These are phyloP conservation scores for Heterotis niloticus DNA, from an alignment of 2,113 vertebrate species.

Conservation along the genomic window DNA sequence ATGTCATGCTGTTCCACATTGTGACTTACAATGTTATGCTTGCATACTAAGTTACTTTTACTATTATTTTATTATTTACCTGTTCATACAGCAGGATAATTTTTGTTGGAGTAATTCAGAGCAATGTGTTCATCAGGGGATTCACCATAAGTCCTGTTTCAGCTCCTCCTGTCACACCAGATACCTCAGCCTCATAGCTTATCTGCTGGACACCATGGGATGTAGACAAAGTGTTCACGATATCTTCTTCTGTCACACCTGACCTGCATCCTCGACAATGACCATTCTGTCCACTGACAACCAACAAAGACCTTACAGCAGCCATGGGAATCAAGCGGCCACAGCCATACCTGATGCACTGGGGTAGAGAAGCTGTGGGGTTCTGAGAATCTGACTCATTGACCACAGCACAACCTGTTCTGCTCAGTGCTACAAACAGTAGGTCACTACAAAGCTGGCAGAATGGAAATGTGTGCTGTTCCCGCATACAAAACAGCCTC, in stretches of 20 bases:
- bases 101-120: too few species aligned
- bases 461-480: background rate
- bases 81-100: too few species aligned
- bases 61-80: too few species aligned
- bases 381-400: background rate
- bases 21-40: too few species aligned
- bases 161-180: too few species aligned
- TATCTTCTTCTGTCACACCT: background rate
- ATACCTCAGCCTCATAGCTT: too few species aligned
- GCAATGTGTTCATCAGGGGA: too few species aligned
- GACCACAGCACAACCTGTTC: background rate
- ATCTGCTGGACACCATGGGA: background rate
- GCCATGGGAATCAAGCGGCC: background rate
- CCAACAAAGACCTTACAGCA: background rate
- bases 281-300: background rate
- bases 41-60: too few species aligned
- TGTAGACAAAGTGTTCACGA: background rate
- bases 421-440: conserved; percentile 1
- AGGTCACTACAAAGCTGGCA: background rate
- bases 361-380: too few species aligned
- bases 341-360: background rate
- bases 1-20: too few species aligned
- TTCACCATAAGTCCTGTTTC: too few species aligned
- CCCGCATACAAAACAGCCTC: too few species aligned
- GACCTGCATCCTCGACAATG: background rate